A percentile compares a stretch with the other conserved stretches of the same genome.
These are phyloP conservation scores for Ceratina calcarata DNA, from an alignment of 1,140 invertebrate species.

Conservation along the genomic window DNA sequence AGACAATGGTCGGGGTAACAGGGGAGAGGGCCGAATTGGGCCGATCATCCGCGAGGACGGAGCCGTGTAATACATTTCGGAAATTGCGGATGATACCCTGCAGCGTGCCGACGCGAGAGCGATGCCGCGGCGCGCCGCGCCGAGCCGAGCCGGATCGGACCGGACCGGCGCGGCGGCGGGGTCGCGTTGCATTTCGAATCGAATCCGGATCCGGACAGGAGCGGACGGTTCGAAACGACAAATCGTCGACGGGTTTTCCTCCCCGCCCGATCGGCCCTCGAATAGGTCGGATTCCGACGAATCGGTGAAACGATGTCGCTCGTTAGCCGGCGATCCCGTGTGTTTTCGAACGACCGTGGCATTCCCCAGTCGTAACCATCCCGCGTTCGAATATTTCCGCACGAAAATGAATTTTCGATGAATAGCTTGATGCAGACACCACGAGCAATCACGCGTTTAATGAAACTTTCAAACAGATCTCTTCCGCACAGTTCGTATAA, in stretches of 20 bases:
- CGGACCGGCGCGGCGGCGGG: background rate
- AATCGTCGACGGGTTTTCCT: conserved; percentile 52
- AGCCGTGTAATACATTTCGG: conserved; percentile 65
- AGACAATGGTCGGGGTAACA: background rate
- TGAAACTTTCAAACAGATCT: too few relatives aligned
- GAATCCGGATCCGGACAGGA: conserved; percentile 23
- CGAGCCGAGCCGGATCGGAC: too few relatives aligned
- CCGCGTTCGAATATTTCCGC: background rate
- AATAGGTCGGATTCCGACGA: conserved; percentile 57
- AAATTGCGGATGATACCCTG: conserved; percentile 60
- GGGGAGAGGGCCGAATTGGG: conserved; percentile 48
- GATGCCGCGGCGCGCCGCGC: too few relatives aligned
- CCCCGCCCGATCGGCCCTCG: conserved; percentile 21
- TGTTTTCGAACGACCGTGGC: conserved; percentile 15
- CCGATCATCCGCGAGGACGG: conserved; percentile 55
- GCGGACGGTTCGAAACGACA: conserved; percentile 52
- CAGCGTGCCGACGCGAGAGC: background rate
- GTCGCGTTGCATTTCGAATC: conserved; percentile 50
- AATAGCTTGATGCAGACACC: background rate
- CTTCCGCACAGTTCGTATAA: too few relatives aligned
- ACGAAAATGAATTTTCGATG: conserved; percentile 1
- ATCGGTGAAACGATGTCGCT: conserved; percentile 29
- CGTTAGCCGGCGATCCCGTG: conserved; percentile 18
- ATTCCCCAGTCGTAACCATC: background rate
- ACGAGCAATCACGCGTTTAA: too few relatives aligned